Conservation (phyloP, 2,888 invertebrate genomes). For the Hedya salicella region DNA sequence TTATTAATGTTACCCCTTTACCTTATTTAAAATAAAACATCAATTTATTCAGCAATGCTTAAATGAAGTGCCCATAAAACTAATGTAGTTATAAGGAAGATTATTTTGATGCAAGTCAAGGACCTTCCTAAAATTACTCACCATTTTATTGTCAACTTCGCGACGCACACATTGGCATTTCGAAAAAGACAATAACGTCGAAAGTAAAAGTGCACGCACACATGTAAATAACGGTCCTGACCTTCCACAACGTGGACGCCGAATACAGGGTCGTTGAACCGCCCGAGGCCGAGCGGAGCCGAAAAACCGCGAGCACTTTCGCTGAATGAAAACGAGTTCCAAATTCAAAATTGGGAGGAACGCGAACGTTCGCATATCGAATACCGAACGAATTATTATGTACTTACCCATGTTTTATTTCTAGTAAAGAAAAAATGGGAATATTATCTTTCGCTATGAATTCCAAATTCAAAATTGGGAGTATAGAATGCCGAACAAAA, state of each 20-base stretch:
- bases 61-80: too few relatives aligned
- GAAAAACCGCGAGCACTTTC: constrained; percentile 69
- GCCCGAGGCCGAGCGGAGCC: constrained; percentile 74
- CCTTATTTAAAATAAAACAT: too few relatives aligned
- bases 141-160: constrained; percentile 10
- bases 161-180: constrained; percentile 24
- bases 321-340: constrained; percentile 59
- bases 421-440: too few relatives aligned
- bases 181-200: constrained; percentile 53
- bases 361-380: not conserved
- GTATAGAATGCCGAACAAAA: not conserved
- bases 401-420: too few relatives aligned
- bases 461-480: not conserved
- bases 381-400: not conserved
- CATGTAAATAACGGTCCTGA: constrained; percentile 67
- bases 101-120: too few relatives aligned
- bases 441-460: too few relatives aligned
- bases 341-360: constrained; percentile 17
- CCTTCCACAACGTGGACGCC: constrained; percentile 80
- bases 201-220: constrained; percentile 75
- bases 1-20: too few relatives aligned
- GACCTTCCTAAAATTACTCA: constrained; percentile 18
- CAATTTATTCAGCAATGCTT: too few relatives aligned
- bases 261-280: constrained; percentile 68
- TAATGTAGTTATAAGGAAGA: too few relatives aligned